phyloP scores from a whole-genome alignment of 2,888 invertebrate genomes.

The Plebejus melissa region DNA sequence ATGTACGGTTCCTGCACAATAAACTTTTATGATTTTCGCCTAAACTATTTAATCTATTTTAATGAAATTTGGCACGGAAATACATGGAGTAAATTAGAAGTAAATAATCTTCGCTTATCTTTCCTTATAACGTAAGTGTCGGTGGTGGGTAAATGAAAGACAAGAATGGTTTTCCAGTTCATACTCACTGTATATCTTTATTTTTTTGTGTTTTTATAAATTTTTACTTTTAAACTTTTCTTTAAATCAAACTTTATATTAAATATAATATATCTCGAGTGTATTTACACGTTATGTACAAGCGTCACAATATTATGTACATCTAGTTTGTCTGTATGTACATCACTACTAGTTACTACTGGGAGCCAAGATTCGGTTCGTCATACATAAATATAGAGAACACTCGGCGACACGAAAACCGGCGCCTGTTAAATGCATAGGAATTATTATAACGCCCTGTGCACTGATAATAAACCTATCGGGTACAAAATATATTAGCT shows the following conservation, averaged over 20 bases:
- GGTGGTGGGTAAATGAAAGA: constrained; percentile 54
- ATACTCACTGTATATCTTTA: constrained; percentile 76
- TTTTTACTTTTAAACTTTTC: constrained; percentile 69
- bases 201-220: constrained; percentile 64
- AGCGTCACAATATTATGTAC: constrained; percentile 52
- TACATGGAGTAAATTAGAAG: too few relatives aligned
- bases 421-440: constrained; percentile 14
- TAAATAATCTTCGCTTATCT: neutral
- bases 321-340: constrained; percentile 46
- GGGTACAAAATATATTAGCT: constrained; percentile 28
- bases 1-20: too few relatives aligned
- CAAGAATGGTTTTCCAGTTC: constrained; percentile 68
- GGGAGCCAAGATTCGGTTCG: constrained; percentile 40
- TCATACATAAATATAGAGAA: constrained; percentile 48
- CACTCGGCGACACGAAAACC: constrained; percentile 10
- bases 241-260: constrained; percentile 72
- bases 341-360: constrained; percentile 34
- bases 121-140: neutral
- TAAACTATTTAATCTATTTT: too few relatives aligned
- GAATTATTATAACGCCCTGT: constrained; percentile 22
- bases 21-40: too few relatives aligned
- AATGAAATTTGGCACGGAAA: too few relatives aligned
- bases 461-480: constrained; percentile 19
- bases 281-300: constrained; percentile 74
- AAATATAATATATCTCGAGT: constrained; percentile 69